phyloP scores from a whole-genome alignment of 2,113 vertebrate species.

The Motacilla alba region DNA sequence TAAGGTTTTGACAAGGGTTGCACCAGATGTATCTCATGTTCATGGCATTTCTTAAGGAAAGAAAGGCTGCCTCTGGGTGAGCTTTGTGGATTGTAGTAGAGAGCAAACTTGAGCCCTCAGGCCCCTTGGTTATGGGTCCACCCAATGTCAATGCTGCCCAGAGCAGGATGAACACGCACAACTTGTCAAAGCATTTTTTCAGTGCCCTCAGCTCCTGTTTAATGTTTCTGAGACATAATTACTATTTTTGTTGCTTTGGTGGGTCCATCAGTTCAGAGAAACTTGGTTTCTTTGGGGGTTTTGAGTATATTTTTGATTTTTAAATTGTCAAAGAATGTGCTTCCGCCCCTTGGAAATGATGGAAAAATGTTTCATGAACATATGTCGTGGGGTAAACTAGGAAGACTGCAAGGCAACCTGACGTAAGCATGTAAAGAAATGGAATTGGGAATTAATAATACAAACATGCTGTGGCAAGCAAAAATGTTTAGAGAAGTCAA shows the following conservation, averaged over 20 bases:
- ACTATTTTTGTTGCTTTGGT: not conserved
- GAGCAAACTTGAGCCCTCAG: not conserved
- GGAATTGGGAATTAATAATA: not conserved
- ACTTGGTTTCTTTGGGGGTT: not conserved
- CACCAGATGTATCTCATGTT: not conserved
- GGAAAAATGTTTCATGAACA: not conserved
- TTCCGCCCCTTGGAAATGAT: not conserved
- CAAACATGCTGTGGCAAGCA: not conserved
- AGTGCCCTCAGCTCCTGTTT: not conserved
- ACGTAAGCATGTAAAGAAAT: not conserved
- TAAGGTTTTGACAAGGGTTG: not conserved
- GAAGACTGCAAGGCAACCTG: not conserved
- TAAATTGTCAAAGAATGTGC: not conserved
- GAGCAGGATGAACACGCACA: not conserved
- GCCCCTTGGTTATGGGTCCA: rapidly evolving
- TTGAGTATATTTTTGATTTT: not conserved
- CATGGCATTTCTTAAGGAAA: not conserved
- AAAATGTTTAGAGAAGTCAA: conserved; percentile 22
- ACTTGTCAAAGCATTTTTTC: not conserved
- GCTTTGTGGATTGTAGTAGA: not conserved
- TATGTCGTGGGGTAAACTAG: not conserved
- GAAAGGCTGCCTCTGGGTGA: not conserved
- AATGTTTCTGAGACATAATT: not conserved
- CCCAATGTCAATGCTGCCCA: not conserved
- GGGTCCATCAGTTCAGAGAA: not conserved